These are phyloP conservation scores for Drosophila leonis DNA, from an alignment of 2,888 invertebrate genomes.

Conservation along the genomic window DNA sequence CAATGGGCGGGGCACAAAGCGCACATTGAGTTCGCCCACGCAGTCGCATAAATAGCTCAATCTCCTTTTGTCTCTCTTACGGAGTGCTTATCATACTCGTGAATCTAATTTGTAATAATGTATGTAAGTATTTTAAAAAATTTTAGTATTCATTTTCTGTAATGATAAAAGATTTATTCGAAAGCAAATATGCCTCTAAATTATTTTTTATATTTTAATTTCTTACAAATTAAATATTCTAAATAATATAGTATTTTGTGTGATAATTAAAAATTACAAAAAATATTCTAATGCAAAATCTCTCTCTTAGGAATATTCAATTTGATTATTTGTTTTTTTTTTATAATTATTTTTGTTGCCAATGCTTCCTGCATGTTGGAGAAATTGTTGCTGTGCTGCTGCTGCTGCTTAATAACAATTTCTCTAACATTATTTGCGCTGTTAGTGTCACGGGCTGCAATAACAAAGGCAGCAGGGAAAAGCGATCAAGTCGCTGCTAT, in stretches of 20 bases:
- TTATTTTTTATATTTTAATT: neutral
- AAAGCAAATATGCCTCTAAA: neutral
- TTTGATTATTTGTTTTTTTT: too few relatives aligned
- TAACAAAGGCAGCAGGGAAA: slow-evolving; percentile 41
- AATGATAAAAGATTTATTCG: neutral
- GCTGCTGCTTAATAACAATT: slow-evolving; percentile 10
- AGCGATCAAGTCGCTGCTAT: slow-evolving; percentile 46
- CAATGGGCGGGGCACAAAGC: neutral
- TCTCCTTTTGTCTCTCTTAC: neutral
- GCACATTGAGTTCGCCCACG: neutral
- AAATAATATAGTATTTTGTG: too few relatives aligned
- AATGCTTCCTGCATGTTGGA: neutral
- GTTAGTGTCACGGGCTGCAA: slow-evolving; percentile 29
- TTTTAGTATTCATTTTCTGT: neutral
- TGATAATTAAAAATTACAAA: too few relatives aligned
- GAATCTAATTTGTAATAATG: neutral
- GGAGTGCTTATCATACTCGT: neutral
- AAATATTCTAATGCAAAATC: neutral
- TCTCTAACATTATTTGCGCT: slow-evolving; percentile 29
- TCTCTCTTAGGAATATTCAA: neutral
- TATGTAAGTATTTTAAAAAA: neutral
- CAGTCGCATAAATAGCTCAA: neutral
- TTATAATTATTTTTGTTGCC: slow-evolving; percentile 8
- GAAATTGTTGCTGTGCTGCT: slow-evolving; percentile 6
- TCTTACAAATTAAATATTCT: too few relatives aligned